These are phyloP conservation scores for Penaeus chinensis DNA, from an alignment of 1,140 invertebrate genomes.

Conservation along the genomic window DNA sequence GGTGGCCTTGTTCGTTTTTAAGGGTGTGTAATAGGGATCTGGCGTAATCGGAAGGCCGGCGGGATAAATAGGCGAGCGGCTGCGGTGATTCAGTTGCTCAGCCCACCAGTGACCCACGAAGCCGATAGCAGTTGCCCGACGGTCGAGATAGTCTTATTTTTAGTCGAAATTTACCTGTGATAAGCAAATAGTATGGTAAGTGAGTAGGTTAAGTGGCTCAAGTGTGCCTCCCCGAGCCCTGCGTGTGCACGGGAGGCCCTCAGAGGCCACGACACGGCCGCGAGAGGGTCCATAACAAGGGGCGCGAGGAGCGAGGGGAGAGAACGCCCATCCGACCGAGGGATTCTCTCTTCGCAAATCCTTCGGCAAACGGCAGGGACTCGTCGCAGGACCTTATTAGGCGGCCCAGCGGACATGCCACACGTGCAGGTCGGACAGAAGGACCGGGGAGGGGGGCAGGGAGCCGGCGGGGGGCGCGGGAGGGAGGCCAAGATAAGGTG, in stretches of 20 bases:
- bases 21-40: too few species aligned
- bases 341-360: not conserved
- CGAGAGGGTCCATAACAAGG: not conserved
- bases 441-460: too few species aligned
- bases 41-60: too few species aligned
- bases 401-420: too few species aligned
- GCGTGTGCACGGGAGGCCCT: not conserved
- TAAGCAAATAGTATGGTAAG: conserved; percentile 47
- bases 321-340: conserved; percentile 47
- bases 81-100: not conserved
- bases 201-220: not conserved
- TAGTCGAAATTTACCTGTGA: conserved; percentile 42
- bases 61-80: too few species aligned
- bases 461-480: too few species aligned
- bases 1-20: too few species aligned
- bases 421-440: too few species aligned
- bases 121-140: conserved; percentile 51
- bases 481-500: too few species aligned
- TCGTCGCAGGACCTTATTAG: too few species aligned
- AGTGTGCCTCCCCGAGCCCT: not conserved
- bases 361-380: too few species aligned
- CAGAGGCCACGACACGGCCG: not conserved
- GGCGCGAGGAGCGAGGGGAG: not conserved
- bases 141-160: conserved; percentile 42
- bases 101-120: conserved; percentile 38